Conservation (phyloP, 2,888 invertebrate species). For the Himalopsyche japonica region DNA sequence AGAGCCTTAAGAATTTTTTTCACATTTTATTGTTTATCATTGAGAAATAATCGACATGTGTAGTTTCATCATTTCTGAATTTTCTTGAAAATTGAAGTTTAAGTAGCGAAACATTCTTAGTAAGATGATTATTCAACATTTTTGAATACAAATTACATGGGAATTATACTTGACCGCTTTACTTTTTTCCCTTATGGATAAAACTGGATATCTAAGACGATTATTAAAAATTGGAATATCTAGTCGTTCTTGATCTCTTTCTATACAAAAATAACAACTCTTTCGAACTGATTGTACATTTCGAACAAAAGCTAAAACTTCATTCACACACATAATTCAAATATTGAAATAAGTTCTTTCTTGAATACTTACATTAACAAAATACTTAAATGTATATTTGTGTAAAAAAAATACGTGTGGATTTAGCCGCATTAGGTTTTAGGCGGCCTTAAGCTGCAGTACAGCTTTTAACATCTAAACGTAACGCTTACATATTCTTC, state of each 20-base stretch:
- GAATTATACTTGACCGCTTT: not conserved
- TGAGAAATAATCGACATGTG: no score
- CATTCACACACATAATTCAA: not conserved
- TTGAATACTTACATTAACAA: not conserved
- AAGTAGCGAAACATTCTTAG: no score
- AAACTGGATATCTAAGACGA: not conserved
- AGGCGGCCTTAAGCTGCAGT: not conserved
- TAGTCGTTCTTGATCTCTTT: not conserved
- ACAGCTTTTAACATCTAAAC: not conserved
- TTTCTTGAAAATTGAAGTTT: no score
- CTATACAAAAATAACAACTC: not conserved
- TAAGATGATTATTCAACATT: no score
- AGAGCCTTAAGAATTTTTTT: no score
- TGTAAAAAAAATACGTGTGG: not conserved
- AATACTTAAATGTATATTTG: not conserved
- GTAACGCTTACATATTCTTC: not conserved
- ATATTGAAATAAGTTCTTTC: not conserved
- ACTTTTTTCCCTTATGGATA: not conserved
- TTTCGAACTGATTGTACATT: not conserved
- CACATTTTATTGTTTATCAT: no score
- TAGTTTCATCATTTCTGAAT: no score
- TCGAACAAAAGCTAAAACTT: not conserved
- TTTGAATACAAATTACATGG: not conserved
- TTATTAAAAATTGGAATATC: not conserved
- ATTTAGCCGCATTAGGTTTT: not conserved